Conservation (phyloP, 2,797 vertebrate genomes). For the Cirrhinus mrigala region DNA sequence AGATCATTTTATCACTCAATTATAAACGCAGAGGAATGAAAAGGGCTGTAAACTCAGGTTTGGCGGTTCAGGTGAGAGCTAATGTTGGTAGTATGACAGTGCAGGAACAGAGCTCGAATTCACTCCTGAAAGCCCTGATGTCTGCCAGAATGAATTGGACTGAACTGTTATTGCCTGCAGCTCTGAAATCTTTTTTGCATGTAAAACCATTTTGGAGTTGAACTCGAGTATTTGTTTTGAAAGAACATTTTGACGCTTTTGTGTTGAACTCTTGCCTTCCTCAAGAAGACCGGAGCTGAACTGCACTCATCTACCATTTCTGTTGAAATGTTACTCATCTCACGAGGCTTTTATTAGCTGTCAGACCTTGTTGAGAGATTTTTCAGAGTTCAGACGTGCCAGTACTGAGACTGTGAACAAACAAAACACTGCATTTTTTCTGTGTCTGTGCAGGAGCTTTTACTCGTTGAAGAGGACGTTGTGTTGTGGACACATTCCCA, state of each 20-base stretch:
- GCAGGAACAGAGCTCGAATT: not conserved
- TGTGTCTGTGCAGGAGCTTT: conserved; percentile 67
- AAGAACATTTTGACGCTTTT: not conserved
- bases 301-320: not conserved
- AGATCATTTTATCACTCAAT: not conserved
- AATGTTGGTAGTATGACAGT: not conserved
- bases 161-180: not conserved
- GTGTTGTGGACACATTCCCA: conserved; percentile 98
- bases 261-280: not conserved
- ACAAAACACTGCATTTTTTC: not conserved
- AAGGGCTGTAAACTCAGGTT: not conserved
- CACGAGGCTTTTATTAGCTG: not conserved
- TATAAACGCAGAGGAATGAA: not conserved
- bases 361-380: not conserved
- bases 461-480: conserved; percentile 96
- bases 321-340: not conserved
- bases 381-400: not conserved
- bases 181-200: not conserved
- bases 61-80: not conserved
- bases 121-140: not conserved
- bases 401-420: not conserved
- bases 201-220: not conserved
- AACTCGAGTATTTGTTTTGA: not conserved
- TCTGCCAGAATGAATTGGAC: not conserved
- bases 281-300: not conserved